Evolutionary conservation across 2,797 vertebrate species (phyloP), one percentile per base, ranked within the genome.

Genomic region (Chaenodraco wilsoni): DNA sequence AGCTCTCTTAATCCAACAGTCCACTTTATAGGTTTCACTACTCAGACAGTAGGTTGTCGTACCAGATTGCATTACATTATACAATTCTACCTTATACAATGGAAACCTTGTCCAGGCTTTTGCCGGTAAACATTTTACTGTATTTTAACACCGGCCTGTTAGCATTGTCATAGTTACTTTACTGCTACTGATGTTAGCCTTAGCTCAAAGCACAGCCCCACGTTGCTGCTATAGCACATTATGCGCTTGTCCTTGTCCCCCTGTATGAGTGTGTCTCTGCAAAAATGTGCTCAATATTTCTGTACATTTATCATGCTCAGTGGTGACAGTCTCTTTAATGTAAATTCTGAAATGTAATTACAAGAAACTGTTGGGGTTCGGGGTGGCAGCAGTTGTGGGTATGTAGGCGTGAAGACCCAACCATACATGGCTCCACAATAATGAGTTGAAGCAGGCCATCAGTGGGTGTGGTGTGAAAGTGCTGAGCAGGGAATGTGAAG

Each of bases 401-500:
- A 85, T 78, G 82, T 84, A 77, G 80, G 81, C 69, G 78, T 87
- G 74, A 84, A 89, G 81, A 74, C 72, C 66, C 75, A 77, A 79
- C 81, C 88, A 81, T 74, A 85, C 84, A 80, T 78, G 69, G 88
- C 79, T 79, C 52, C 48, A 56, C 76, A 74, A 65, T 94, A 93
- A 95, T 94, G 92, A 93, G 87, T 89, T 84, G 83, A 59, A 85
- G 71, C 70, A 79, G 84, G 84, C 79, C 88, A 90, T 90, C 83
- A 89, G 82, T 88, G 86, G 89, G 81, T 84, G 86, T 88, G 84
- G 82, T 85, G 82, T 70, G 73, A 92, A 93, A 94, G 83, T 91
- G 93, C 93, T 93, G 93, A 94, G 91, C 74, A 73, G 67, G 60
- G 78, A 84, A 87, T 88, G 83, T 87, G 83, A 88, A 92, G 90